A percentile compares a stretch with the other conserved stretches of the same genome.
These are phyloP conservation scores for Oreochromis tanganicae DNA, from an alignment of 2,113 vertebrate species.

Conservation along the genomic window DNA sequence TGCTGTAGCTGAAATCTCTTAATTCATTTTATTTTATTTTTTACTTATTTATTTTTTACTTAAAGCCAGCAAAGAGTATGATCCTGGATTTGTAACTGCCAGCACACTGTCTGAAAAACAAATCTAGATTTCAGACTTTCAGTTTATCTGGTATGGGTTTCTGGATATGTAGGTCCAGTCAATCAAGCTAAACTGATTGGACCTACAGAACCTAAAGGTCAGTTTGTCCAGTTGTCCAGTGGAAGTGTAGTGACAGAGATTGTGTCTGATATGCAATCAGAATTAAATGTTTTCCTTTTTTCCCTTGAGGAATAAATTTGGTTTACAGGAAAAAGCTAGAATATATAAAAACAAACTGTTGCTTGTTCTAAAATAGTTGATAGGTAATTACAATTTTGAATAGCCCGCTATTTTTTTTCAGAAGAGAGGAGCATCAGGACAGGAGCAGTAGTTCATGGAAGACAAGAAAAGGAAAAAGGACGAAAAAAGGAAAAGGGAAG, in stretches of 20 bases:
- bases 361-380: background rate
- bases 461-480: constrained; percentile 99
- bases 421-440: constrained; percentile 92
- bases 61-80: background rate
- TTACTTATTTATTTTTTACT: background rate
- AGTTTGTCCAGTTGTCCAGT: background rate
- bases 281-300: background rate
- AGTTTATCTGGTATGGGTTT: background rate
- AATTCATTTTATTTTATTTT: background rate
- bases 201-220: background rate
- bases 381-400: background rate
- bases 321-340: background rate
- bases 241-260: background rate
- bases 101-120: background rate
- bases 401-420: constrained; percentile 18
- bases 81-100: background rate
- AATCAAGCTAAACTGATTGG: background rate
- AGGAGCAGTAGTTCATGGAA: constrained; percentile 99
- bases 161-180: background rate
- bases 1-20: background rate
- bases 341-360: background rate
- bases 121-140: background rate
- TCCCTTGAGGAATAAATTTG: background rate
- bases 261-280: background rate
- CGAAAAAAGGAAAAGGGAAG: constrained; percentile 99